A percentile compares a stretch with the other conserved stretches of the same genome.
These are phyloP conservation scores for Myripristis jacobus DNA, from an alignment of 2,797 vertebrate species.

Conservation along the genomic window DNA sequence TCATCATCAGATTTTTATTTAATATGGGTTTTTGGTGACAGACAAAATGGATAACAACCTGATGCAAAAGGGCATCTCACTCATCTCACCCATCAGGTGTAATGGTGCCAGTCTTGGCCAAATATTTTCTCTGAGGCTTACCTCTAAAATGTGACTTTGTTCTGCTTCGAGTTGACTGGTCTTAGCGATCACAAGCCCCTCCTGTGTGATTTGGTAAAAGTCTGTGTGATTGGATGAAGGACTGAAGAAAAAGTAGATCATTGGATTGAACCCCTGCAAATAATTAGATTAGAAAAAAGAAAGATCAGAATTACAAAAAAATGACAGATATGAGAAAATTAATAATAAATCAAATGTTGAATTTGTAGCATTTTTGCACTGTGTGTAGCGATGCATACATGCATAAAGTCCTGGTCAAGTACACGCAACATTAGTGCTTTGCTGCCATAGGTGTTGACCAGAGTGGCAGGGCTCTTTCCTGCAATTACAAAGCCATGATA, in stretches of 20 bases:
- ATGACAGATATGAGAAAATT: neutral
- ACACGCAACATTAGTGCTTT: conserved; percentile 79
- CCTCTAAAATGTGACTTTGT: conserved; percentile 82
- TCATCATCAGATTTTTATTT: neutral
- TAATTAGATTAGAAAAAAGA: too few relatives aligned
- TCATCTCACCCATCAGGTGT: neutral
- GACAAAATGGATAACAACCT: neutral
- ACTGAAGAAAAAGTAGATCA: conserved; percentile 78
- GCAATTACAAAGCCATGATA: conserved; percentile 83
- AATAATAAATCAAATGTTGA: conserved; percentile 22
- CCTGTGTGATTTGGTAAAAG: conserved; percentile 82
- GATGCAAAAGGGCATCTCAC: too few relatives aligned
- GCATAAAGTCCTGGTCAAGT: conserved; percentile 82
- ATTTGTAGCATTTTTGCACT: neutral
- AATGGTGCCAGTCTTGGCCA: neutral
- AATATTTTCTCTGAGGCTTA: conserved; percentile 52
- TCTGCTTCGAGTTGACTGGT: conserved; percentile 68
- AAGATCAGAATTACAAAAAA: neutral
- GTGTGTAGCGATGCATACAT: conserved; percentile 71
- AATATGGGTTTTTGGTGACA: neutral
- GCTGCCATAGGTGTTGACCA: conserved; percentile 84
- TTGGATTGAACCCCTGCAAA: conserved; percentile 83
- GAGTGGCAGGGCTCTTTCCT: conserved; percentile 66
- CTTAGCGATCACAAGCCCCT: conserved; percentile 82
- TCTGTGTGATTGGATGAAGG: conserved; percentile 76